A percentile compares a stretch with the other conserved stretches of the same genome.
Evolutionary conservation across 30 jellyfish, hydroid and myxozoan species (phyloP).

Genomic region (Euphysa ruthae): DNA sequence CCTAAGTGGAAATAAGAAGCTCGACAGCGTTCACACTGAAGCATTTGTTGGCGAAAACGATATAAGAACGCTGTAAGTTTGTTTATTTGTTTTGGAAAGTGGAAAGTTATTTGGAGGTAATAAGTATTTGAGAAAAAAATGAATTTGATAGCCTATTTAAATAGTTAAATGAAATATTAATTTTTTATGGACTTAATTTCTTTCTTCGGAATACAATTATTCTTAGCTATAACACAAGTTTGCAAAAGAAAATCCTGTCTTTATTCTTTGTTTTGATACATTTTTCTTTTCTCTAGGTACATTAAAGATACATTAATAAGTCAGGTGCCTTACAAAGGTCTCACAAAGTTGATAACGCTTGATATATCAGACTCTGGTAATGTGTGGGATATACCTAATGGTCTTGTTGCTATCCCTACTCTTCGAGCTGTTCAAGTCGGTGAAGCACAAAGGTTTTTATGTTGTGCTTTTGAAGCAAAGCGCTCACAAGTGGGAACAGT

Average conservation of each 20-base stretch:
- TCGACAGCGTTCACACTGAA: slow-evolving; percentile 24
- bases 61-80: slow-evolving; percentile 42
- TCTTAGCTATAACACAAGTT: neutral
- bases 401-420: slow-evolving; percentile 49
- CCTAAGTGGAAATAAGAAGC: slow-evolving; percentile 33
- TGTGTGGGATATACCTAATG: slow-evolving; percentile 42
- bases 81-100: neutral
- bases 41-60: slow-evolving; percentile 65
- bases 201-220: neutral
- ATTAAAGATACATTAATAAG: slow-evolving; percentile 36
- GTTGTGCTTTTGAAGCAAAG: slow-evolving; percentile 78
- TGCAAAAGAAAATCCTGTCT: neutral
- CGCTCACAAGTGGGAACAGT: slow-evolving; percentile 29
- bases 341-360: slow-evolving; percentile 20
- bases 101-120: neutral
- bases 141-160: too few species aligned
- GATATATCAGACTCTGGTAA: slow-evolving; percentile 33
- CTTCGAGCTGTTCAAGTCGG: slow-evolving; percentile 46
- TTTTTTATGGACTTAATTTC: neutral
- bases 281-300: slow-evolving; percentile 20
- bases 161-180: too few species aligned
- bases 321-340: slow-evolving; percentile 61
- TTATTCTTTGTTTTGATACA: neutral
- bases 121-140: neutral
- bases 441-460: slow-evolving; percentile 58